A percentile compares a stretch with the other conserved stretches of the same genome.
These are phyloP conservation scores for Hyles lineata DNA, from an alignment of 2,888 invertebrate genomes.

Conservation along the genomic window DNA sequence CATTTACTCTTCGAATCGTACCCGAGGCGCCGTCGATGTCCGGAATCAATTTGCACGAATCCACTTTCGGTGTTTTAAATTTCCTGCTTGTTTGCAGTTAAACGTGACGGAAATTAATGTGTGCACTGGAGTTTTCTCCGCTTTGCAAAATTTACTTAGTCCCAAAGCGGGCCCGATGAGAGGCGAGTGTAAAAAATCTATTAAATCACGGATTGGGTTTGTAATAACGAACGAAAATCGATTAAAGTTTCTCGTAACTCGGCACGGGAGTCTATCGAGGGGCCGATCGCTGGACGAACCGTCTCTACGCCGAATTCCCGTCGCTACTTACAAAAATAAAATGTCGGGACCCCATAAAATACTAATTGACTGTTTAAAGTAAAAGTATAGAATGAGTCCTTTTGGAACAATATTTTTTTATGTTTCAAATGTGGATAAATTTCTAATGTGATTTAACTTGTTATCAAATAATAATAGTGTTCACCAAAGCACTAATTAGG, in stretches of 20 bases:
- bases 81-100: slow-evolving; percentile 67
- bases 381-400: background rate
- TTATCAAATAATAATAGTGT: no score
- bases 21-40: slow-evolving; percentile 65
- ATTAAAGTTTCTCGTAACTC: slow-evolving; percentile 66
- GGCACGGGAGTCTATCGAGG: background rate
- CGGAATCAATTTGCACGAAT: slow-evolving; percentile 78
- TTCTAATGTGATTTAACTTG: no score
- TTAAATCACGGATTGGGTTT: slow-evolving; percentile 60
- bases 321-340: slow-evolving; percentile 57
- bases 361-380: background rate
- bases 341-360: slow-evolving; percentile 41
- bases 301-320: slow-evolving; percentile 45
- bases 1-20: slow-evolving; percentile 72
- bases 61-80: slow-evolving; percentile 70
- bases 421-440: background rate
- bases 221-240: slow-evolving; percentile 63
- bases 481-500: no score
- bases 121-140: slow-evolving; percentile 65
- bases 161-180: slow-evolving; percentile 48
- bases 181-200: slow-evolving; percentile 65
- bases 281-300: background rate
- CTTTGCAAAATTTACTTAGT: slow-evolving; percentile 54
- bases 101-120: slow-evolving; percentile 79
- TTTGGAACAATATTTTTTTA: background rate